A percentile compares a stretch with the other conserved stretches of the same genome.
Conservation (phyloP, 1,140 invertebrate species). For the Drosophila persimilis region DNA sequence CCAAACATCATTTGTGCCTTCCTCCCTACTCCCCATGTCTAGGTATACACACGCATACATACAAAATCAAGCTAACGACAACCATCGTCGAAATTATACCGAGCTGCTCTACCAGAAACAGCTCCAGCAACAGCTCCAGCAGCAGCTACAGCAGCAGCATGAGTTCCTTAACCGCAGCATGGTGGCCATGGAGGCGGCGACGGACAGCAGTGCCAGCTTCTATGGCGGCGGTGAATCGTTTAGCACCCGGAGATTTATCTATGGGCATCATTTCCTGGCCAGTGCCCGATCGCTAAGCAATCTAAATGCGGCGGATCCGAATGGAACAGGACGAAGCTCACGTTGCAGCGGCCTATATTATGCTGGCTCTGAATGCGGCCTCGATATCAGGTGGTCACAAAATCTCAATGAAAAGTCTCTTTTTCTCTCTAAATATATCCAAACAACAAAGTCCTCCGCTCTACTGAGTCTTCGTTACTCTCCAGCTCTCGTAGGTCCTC, state of each 20-base stretch:
- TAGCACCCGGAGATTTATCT: constrained; percentile 26
- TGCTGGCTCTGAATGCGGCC: constrained; percentile 77
- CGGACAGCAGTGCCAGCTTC: constrained; percentile 50
- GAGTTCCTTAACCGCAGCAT: constrained; percentile 66
- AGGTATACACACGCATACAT: constrained; percentile 83
- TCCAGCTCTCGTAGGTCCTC: constrained; percentile 27
- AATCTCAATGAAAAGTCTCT: neutral
- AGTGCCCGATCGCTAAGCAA: constrained; percentile 70
- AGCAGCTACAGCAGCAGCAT: constrained; percentile 46
- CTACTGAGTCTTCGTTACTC: neutral
- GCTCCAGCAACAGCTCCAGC: constrained; percentile 56
- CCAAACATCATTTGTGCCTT: constrained; percentile 48
- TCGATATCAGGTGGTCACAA: constrained; percentile 73
- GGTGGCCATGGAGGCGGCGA: constrained; percentile 42
- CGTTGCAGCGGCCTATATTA: constrained; percentile 56
- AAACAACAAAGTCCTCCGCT: neutral
- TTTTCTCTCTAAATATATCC: neutral
- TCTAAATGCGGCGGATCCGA: constrained; percentile 42
- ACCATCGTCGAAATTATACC: constrained; percentile 75
- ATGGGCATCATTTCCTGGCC: constrained; percentile 30
- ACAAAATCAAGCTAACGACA: constrained; percentile 79
- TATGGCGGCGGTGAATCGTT: constrained; percentile 54
- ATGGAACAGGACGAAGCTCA: constrained; percentile 30
- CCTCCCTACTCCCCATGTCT: constrained; percentile 48
- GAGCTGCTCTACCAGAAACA: constrained; percentile 50